Percentiles rank a stretch among this genome's conserved stretches.
Conservation (phyloP, 1,140 invertebrate genomes). For the Drosophila lacteicornis region DNA sequence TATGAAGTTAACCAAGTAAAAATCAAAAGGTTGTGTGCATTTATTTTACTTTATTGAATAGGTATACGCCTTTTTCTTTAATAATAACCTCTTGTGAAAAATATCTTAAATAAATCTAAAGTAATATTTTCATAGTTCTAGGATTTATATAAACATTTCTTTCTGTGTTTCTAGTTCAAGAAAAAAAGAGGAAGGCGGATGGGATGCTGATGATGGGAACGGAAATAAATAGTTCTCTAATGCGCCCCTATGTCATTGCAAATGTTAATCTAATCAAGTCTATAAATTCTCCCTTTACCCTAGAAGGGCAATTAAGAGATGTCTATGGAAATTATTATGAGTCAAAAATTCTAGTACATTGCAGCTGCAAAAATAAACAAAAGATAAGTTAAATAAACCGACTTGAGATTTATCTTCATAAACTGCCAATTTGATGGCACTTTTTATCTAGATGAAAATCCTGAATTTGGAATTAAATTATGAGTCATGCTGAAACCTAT, state of each 20-base stretch:
- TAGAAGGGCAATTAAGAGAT: neutral
- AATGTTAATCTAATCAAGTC: conserved; percentile 75
- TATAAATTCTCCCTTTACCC: conserved; percentile 3
- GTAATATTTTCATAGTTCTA: too few species aligned
- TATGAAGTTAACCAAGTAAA: too few species aligned
- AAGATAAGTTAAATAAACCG: neutral
- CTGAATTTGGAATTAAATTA: neutral
- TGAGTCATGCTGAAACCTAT: neutral
- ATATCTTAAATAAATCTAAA: neutral
- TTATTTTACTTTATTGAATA: too few species aligned
- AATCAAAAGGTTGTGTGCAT: too few species aligned
- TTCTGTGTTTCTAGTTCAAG: neutral
- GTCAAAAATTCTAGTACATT: neutral
- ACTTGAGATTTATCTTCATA: neutral
- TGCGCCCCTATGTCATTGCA: conserved; percentile 62
- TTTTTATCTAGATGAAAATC: neutral
- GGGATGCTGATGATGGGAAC: conserved; percentile 9
- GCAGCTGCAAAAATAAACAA: conserved; percentile 13
- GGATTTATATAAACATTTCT: neutral
- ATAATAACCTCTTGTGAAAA: accelerated
- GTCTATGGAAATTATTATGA: neutral
- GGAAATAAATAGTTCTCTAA: conserved; percentile 25
- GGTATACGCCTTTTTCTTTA: too few species aligned
- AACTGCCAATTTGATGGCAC: neutral
- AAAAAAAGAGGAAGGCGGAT: neutral